phyloP scores from a whole-genome alignment of 1,140 invertebrate species.

The Prorops nasuta region DNA sequence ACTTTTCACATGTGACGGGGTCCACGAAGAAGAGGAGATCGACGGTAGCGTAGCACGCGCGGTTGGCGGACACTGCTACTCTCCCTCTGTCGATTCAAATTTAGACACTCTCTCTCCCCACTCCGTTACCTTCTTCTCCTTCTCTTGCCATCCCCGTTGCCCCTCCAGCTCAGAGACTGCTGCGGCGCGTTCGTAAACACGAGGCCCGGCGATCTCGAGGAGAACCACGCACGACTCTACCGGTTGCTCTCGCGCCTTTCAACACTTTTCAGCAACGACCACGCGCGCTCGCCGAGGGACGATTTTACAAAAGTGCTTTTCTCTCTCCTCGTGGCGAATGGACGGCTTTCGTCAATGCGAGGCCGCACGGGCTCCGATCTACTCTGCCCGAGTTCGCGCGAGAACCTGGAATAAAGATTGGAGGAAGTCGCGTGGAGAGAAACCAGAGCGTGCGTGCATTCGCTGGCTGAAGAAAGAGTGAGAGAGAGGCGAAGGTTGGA shows the following conservation, averaged over 20 bases:
- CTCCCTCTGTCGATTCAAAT: constrained; percentile 36
- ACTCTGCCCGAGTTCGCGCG: constrained; percentile 36
- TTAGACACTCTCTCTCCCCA: constrained; percentile 27
- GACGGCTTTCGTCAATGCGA: too few species aligned
- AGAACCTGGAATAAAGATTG: constrained; percentile 45
- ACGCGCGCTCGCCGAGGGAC: too few species aligned
- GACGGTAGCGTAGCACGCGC: constrained; percentile 21
- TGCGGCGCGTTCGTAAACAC: too few species aligned
- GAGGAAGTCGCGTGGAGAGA: constrained; percentile 35
- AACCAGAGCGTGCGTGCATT: background rate
- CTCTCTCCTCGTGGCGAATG: too few species aligned
- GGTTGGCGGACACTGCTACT: constrained; percentile 19
- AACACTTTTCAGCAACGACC: too few species aligned
- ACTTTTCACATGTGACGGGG: constrained; percentile 27
- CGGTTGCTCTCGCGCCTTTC: too few species aligned
- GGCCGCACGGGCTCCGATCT: constrained; percentile 37
- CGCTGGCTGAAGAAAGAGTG: too few species aligned
- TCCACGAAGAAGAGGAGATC: constrained; percentile 3
- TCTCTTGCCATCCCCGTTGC: background rate
- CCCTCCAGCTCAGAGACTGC: too few species aligned
- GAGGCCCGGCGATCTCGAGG: too few species aligned
- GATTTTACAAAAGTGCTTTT: too few species aligned
- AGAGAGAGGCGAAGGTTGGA: too few species aligned
- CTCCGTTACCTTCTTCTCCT: background rate
- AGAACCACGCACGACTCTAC: too few species aligned